Conservation (phyloP, 2,888 invertebrate species). For the Abrostola tripartita region DNA sequence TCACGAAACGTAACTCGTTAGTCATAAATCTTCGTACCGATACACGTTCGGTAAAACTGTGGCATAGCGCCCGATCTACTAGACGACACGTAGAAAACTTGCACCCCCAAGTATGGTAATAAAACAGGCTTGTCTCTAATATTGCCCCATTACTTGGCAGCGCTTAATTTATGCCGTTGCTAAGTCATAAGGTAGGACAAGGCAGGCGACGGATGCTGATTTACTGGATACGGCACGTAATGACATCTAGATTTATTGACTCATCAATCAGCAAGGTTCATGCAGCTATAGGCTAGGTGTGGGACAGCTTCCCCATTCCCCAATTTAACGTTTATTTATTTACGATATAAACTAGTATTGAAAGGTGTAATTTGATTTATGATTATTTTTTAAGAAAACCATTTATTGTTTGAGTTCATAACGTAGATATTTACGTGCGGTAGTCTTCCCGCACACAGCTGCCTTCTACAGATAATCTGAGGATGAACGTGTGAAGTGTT, state of each 20-base stretch:
- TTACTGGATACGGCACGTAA: constrained; percentile 58
- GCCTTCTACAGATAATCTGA: no score
- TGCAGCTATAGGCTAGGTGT: neutral
- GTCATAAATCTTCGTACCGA: constrained; percentile 44
- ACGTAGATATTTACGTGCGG: no score
- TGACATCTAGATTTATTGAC: constrained; percentile 36
- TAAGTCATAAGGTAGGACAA: constrained; percentile 84
- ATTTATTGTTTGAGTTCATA: no score
- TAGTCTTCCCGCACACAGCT: no score
- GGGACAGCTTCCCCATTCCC: neutral
- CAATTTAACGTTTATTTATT: neutral
- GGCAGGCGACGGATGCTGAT: constrained; percentile 59
- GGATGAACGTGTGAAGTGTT: no score
- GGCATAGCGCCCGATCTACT: constrained; percentile 36
- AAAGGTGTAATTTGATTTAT: no score
- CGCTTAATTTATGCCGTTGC: constrained; percentile 85
- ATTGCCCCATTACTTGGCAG: constrained; percentile 83
- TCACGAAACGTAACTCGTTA: constrained; percentile 27
- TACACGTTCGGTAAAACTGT: constrained; percentile 54
- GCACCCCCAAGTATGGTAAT: constrained; percentile 79
- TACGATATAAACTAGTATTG: neutral
- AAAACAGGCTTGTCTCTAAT: constrained; percentile 85
- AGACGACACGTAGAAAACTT: constrained; percentile 68
- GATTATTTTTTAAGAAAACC: no score
- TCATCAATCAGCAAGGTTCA: constrained; percentile 39